Base-by-base conservation (phyloP, 1,140 invertebrate species). In the Drosophila rufa region DNA sequence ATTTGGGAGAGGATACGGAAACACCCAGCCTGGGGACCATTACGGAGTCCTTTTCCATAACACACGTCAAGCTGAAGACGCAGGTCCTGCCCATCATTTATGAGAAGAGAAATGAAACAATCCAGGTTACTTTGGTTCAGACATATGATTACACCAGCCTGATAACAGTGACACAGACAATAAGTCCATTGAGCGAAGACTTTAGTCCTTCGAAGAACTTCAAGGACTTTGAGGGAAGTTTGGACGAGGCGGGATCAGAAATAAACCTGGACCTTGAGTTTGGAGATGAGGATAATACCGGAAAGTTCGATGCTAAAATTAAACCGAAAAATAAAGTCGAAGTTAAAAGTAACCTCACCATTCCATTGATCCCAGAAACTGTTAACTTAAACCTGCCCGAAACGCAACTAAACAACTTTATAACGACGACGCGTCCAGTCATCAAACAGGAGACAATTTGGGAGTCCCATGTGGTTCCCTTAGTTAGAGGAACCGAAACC, bases 1-100 rank as follows among this genome's bases (percentile, higher is more conserved):
- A 95, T 43, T 93, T 97, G 12, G 95, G 96, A 8, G 95, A 95
- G 12, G 95, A 96, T 66, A 94, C 95, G 75, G 96, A 96, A 79
- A 98, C 96, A 1, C 96, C 96, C 22, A 96, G 96, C 1, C 92
- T 98, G 57, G 96, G 98, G 93, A 98, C 97, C 0, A 93, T 97
- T n/a, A 98, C 96, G 0, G 97, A 98, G 93, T 97, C 97, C 1
- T 98, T 97, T 93, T 97, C 97, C 66, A 97, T 97, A 6, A 97
- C 97, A 0, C 96, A 98, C 92, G 95, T 96, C 1, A 95, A 98
- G 93, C 92, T 97, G 2, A 98, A 98, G 91, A 98, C 97, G 0
- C 97, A 98, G 79, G 95, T 98, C 59, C 93, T 98, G 50, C 97
- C 97, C 2, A 95, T 98, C 1, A 94, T 98, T 12, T 75, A 71